Evolutionary conservation across 2,888 invertebrate species (phyloP), one percentile per base, ranked within the genome.

Genomic region (Pegoplata infirma): DNA sequence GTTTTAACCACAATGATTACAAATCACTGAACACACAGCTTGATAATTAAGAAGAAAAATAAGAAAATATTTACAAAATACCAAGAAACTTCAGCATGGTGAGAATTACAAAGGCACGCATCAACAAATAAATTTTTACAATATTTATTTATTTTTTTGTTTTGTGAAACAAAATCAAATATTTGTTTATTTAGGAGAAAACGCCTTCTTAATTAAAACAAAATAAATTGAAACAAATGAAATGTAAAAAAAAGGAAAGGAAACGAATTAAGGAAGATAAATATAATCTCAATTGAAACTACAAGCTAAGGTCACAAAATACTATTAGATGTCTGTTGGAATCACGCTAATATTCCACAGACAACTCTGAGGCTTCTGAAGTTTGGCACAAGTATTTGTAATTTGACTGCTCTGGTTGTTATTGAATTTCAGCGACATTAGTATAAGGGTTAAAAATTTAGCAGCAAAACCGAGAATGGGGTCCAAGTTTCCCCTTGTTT

Each of bases 1-100:
- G 63, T 47, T 63, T 28, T 71, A 59, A 66, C 59, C 47, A 44
- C 71, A 66, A 66, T 59, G 44, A 53, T 59, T 76, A 59, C 58
- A 69, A 76, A 59, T 76, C 59, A 71, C 36, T 47, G 28, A 71
- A 44, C 40, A 44, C 51, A 36, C 51, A 58, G 25, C 69, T 47
- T 40, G 36, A 55, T 66, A 66, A 71, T 61, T 59, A 66, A 76
- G 23, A 36, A 8, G 19, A 56, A 25, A 19, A 28, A 23, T n/a
- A 56, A 17, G 12, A 19, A 19, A 21, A 36, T 40, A 55, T 16
- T 28, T 28, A 17, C 16, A 17, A 10, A 8, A 55, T n/a, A n/a
- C n/a, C 7, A 40, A 8, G n/a, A n/a, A 28, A 21, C 36, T 21
- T 40, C 17, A n/a, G n/a, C n/a, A 19, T 5, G 32, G 19, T 40